phyloP scores from a whole-genome alignment of 2,797 vertebrate species.

The Alectoris magna region DNA sequence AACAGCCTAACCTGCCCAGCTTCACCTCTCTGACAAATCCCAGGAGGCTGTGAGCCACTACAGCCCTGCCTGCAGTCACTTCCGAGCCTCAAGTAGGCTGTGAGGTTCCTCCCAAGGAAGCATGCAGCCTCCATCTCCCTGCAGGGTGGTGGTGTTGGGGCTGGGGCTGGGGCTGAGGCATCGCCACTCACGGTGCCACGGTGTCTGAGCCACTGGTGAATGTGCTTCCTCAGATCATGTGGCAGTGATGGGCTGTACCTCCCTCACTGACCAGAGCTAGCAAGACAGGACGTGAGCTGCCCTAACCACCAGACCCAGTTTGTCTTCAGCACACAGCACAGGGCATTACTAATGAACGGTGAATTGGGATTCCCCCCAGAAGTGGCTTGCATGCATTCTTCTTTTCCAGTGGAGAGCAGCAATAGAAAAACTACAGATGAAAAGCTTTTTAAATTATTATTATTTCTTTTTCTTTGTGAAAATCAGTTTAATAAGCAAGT shows the following conservation, averaged over 20 bases:
- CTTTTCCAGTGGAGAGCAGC: not conserved
- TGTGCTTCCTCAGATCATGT: not conserved
- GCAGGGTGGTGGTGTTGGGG: not conserved
- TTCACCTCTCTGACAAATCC: not conserved
- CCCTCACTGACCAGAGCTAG: not conserved
- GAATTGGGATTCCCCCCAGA: not conserved
- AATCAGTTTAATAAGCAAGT: not conserved
- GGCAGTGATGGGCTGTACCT: not conserved
- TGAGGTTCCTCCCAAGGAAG: not conserved
- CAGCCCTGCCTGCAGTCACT: not conserved
- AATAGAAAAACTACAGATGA: not conserved
- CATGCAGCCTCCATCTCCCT: fast-evolving
- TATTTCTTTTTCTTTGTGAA: not conserved
- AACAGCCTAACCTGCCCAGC: not conserved
- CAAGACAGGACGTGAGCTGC: not conserved
- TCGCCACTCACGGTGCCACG: fast-evolving
- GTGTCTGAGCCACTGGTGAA: not conserved
- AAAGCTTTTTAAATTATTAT: not conserved
- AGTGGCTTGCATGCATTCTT: not conserved
- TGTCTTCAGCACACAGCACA: not conserved
- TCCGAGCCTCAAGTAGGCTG: not conserved
- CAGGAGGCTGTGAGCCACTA: not conserved
- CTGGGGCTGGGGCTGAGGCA: not conserved
- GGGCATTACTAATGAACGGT: not conserved
- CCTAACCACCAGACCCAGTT: not conserved